Percentiles rank a stretch among this genome's conserved stretches.
Conservation (phyloP, 2,113 vertebrate species). For the Ranitomeya imitator region DNA sequence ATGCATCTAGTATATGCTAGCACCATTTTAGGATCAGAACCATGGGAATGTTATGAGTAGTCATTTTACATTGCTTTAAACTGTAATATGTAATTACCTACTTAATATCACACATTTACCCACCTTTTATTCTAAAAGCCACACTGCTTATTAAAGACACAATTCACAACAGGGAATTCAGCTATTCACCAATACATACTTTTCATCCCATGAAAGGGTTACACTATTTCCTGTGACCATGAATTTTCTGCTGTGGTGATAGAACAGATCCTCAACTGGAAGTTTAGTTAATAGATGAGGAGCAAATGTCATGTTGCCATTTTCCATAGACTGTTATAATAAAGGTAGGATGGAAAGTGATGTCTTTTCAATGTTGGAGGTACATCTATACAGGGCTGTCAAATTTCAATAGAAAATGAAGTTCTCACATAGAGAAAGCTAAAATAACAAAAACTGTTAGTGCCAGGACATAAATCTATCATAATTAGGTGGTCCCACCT, state of each 20-base stretch:
- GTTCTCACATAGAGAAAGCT: neutral
- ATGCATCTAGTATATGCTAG: no score
- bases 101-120: neutral
- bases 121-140: neutral
- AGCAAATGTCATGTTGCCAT: slow-evolving; percentile 16
- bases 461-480: slow-evolving; percentile 29
- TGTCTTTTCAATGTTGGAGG: neutral
- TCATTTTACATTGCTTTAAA: neutral
- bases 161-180: neutral
- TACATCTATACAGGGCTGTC: neutral
- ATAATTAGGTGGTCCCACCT: slow-evolving; percentile 35
- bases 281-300: slow-evolving; percentile 19
- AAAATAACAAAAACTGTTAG: slow-evolving; percentile 16
- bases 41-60: neutral
- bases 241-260: slow-evolving; percentile 10
- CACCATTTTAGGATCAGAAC: no score
- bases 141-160: neutral
- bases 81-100: neutral
- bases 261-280: neutral
- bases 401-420: neutral
- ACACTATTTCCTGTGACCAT: neutral
- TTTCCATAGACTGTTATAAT: slow-evolving; percentile 4
- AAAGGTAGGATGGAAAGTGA: slow-evolving; percentile 8
- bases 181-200: neutral
- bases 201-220: neutral